phyloP scores from a whole-genome alignment of 1,140 invertebrate species.

The Drosophila grimshawi region DNA sequence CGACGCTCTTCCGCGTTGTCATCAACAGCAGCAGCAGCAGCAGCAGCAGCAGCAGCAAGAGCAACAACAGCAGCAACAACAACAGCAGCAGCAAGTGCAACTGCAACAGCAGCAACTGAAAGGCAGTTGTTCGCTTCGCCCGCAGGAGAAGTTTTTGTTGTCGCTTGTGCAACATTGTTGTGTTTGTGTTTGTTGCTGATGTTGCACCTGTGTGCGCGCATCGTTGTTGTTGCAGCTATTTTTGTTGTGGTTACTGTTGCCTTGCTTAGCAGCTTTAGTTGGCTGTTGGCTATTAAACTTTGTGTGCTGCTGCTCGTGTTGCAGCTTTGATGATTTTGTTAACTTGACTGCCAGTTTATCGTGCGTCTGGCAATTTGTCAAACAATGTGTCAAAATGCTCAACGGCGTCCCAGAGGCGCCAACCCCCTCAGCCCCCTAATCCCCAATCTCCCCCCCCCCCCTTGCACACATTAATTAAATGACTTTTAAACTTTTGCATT shows the following conservation, averaged over 20 bases:
- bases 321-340: conserved; percentile 77
- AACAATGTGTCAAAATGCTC: conserved; percentile 80
- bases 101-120: neutral
- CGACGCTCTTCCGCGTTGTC: conserved; percentile 65
- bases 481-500: conserved; percentile 59
- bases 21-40: conserved; percentile 32
- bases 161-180: conserved; percentile 68
- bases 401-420: neutral
- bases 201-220: conserved; percentile 52
- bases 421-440: conserved; percentile 4
- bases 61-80: conserved; percentile 15
- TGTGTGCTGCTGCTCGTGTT: conserved; percentile 30
- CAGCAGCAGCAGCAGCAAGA: conserved; percentile 19
- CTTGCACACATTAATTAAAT: conserved; percentile 74
- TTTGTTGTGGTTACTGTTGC: conserved; percentile 13
- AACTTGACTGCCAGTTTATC: conserved; percentile 53
- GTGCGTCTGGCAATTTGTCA: conserved; percentile 76
- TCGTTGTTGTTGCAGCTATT: conserved; percentile 5
- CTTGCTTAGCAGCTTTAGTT: conserved; percentile 53
- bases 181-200: conserved; percentile 30
- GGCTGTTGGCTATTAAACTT: conserved; percentile 73
- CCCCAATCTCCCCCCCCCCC: neutral
- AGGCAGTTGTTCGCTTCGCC: conserved; percentile 11
- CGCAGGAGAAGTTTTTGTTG: conserved; percentile 44
- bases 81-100: conserved; percentile 9